Percentiles rank a stretch among this genome's conserved stretches.
Conservation (phyloP, 2,888 invertebrate species). For the Eueremaeus valkanovi region DNA sequence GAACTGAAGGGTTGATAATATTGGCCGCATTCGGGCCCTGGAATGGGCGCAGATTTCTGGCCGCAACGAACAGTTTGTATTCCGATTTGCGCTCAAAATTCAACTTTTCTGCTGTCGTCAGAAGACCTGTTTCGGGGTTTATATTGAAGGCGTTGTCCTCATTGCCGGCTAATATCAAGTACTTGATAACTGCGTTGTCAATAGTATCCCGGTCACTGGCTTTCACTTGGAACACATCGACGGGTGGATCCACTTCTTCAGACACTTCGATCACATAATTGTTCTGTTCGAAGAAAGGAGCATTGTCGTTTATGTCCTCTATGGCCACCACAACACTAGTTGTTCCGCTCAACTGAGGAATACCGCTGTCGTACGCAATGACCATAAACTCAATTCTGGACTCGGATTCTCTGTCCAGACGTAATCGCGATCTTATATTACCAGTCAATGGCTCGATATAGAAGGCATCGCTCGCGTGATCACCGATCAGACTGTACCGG, state of each 20-base stretch:
- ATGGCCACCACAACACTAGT: slow-evolving; percentile 59
- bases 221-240: slow-evolving; percentile 47
- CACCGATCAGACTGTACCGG: slow-evolving; percentile 67
- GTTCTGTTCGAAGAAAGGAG: slow-evolving; percentile 63
- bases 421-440: slow-evolving; percentile 45
- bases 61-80: slow-evolving; percentile 49
- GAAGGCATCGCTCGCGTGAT: slow-evolving; percentile 48
- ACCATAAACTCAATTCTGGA: slow-evolving; percentile 47
- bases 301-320: slow-evolving; percentile 81
- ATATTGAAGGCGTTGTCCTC: slow-evolving; percentile 49
- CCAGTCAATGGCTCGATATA: slow-evolving; percentile 46
- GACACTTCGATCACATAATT: slow-evolving; percentile 47
- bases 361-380: slow-evolving; percentile 48
- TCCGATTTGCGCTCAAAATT: slow-evolving; percentile 48
- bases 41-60: slow-evolving; percentile 48
- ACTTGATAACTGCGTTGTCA: slow-evolving; percentile 71
- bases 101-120: slow-evolving; percentile 47
- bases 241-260: slow-evolving; percentile 48
- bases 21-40: slow-evolving; percentile 48
- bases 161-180: slow-evolving; percentile 53
- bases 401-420: slow-evolving; percentile 47
- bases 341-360: slow-evolving; percentile 48
- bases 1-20: slow-evolving; percentile 48
- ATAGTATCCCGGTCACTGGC: slow-evolving; percentile 76
- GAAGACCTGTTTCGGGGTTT: slow-evolving; percentile 48